phyloP scores from a whole-genome alignment of 2,888 invertebrate species.

The Acanthosoma haemorrhoidale region DNA sequence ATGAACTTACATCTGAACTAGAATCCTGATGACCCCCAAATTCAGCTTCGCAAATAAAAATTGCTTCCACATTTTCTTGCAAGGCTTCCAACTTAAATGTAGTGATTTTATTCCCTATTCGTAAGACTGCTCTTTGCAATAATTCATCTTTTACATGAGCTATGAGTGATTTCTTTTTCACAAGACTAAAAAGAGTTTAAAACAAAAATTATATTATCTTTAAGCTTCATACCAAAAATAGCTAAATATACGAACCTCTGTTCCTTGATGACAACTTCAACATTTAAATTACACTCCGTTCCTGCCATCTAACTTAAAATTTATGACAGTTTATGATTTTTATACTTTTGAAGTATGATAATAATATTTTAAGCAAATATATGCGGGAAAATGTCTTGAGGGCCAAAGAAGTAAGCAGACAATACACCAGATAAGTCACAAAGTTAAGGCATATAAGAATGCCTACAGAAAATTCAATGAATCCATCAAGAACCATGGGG shows the following conservation, averaged over 20 bases:
- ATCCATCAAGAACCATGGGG: too few species aligned
- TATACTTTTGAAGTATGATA: neutral
- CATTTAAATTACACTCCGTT: slow-evolving; percentile 9
- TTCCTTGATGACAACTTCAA: slow-evolving; percentile 17
- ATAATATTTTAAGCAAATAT: neutral
- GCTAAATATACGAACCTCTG: neutral
- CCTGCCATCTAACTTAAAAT: neutral
- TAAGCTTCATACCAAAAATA: neutral
- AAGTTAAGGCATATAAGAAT: too few species aligned
- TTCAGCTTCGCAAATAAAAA: slow-evolving; percentile 44
- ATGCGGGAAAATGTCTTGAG: neutral
- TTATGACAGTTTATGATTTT: neutral
- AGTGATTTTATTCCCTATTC: slow-evolving; percentile 31
- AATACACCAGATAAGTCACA: too few species aligned
- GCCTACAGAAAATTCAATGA: too few species aligned
- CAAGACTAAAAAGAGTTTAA: slow-evolving; percentile 15
- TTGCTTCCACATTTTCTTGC: slow-evolving; percentile 44
- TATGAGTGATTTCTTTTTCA: slow-evolving; percentile 33
- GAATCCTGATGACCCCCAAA: slow-evolving; percentile 42
- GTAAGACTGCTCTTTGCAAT: slow-evolving; percentile 21
- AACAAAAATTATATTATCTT: neutral
- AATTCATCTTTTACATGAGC: slow-evolving; percentile 34
- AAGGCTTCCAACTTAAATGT: slow-evolving; percentile 40
- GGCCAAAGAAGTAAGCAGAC: neutral
- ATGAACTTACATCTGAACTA: slow-evolving; percentile 17